Evolutionary conservation across 1,140 invertebrate species (phyloP).

Genomic region (Tetragonula clypearis): DNA sequence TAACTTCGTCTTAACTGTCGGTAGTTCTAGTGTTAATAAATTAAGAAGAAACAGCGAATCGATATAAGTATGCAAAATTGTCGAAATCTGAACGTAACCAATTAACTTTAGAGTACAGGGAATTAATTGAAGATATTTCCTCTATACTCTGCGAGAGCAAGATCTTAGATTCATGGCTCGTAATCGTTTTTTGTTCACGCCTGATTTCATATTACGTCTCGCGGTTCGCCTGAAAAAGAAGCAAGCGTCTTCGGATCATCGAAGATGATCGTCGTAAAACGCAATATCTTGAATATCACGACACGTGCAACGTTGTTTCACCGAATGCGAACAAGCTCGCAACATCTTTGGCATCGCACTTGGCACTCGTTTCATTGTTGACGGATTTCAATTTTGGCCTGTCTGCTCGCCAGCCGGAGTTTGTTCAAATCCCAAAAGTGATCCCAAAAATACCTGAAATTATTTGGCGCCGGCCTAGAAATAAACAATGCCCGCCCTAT

Average conservation of each 20-base stretch:
- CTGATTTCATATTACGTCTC: background rate
- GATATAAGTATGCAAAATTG: too few relatives aligned
- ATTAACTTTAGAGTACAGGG: too few relatives aligned
- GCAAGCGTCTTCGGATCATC: background rate
- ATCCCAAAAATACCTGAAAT: background rate
- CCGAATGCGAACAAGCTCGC: slow-evolving; percentile 20
- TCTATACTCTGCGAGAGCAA: background rate
- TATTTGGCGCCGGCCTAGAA: slow-evolving; percentile 19
- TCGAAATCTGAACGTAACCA: too few relatives aligned
- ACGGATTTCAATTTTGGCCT: slow-evolving; percentile 6
- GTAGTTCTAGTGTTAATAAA: too few relatives aligned
- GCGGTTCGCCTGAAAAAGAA: background rate
- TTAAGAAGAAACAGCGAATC: too few relatives aligned
- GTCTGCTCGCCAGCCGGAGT: background rate
- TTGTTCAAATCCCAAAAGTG: background rate
- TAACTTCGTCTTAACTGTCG: too few relatives aligned
- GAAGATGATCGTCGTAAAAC: background rate
- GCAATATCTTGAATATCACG: slow-evolving; percentile 61
- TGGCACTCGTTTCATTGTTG: slow-evolving; percentile 14
- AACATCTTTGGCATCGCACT: background rate
- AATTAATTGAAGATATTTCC: too few relatives aligned
- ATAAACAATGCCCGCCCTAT: background rate
- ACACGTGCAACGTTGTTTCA: slow-evolving; percentile 44
- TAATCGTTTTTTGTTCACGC: too few relatives aligned
- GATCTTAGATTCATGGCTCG: background rate